Evolutionary conservation across 2,113 vertebrate species (phyloP).

Genomic region (Paratilapia polleni): DNA sequence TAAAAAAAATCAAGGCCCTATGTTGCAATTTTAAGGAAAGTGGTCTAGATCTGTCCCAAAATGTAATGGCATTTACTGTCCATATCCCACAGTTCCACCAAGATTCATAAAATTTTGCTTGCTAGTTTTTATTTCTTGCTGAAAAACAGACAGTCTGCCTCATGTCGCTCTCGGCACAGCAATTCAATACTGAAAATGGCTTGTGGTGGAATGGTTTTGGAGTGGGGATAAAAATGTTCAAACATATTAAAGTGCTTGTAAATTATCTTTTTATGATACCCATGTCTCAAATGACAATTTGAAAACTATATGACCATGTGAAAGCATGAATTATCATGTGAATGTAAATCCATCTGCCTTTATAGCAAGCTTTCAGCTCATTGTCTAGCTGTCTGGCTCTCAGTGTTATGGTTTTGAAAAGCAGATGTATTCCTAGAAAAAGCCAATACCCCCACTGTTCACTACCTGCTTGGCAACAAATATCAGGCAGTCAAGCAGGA

Average conservation of each 20-base stretch:
- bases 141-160: background rate
- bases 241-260: background rate
- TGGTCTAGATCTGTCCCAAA: background rate
- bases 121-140: background rate
- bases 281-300: background rate
- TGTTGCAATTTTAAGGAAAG: background rate
- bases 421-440: constrained; percentile 4
- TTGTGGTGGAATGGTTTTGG: background rate
- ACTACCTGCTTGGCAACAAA: constrained; percentile 5
- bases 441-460: background rate
- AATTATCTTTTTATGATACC: background rate
- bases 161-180: background rate
- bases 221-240: background rate
- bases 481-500: background rate
- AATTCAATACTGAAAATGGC: background rate
- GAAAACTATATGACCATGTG: background rate
- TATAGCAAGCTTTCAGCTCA: background rate
- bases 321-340: background rate
- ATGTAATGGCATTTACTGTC: background rate
- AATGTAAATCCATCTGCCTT: background rate
- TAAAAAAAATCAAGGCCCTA: background rate
- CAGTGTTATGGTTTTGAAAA: background rate
- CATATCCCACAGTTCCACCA: background rate
- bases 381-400: background rate
- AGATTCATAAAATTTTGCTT: background rate